phyloP scores from a whole-genome alignment of 2,888 invertebrate species.

The Melieria picta region DNA sequence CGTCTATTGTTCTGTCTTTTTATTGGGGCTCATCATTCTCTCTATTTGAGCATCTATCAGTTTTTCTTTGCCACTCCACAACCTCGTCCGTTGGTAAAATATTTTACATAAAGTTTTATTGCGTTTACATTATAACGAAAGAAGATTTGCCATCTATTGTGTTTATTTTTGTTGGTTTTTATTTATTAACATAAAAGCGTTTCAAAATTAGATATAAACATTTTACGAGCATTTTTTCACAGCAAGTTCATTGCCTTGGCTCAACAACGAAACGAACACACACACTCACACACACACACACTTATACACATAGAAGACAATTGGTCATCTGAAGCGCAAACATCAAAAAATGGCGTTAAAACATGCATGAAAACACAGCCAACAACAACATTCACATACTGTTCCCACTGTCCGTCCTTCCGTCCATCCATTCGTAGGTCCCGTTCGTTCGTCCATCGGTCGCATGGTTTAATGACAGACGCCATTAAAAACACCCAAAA shows the following conservation, averaged over 20 bases:
- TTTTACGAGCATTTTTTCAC: not conserved
- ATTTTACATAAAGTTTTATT: too few species aligned
- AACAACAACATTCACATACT: too few species aligned
- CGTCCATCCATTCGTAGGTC: too few species aligned
- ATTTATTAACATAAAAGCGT: conserved; percentile 1
- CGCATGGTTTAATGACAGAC: not conserved
- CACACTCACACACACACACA: not conserved
- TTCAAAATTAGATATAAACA: not conserved
- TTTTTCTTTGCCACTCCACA: too few species aligned
- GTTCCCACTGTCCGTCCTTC: too few species aligned
- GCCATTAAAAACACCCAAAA: conserved; percentile 13
- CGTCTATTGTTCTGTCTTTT: too few species aligned
- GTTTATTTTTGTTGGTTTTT: not conserved
- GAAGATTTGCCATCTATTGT: not conserved
- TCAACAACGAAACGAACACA: too few species aligned
- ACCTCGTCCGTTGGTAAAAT: too few species aligned
- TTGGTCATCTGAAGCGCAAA: not conserved
- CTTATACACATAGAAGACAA: not conserved
- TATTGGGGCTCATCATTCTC: too few species aligned
- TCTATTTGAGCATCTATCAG: too few species aligned
- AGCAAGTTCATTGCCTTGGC: not conserved
- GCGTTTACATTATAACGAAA: too few species aligned
- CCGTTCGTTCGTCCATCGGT: not conserved
- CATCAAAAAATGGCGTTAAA: conserved; percentile 10
- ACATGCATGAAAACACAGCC: not conserved